Evolutionary conservation across 2,797 vertebrate species (phyloP), one percentile per base, ranked within the genome.

Genomic region (Rhinogobio ventralis): DNA sequence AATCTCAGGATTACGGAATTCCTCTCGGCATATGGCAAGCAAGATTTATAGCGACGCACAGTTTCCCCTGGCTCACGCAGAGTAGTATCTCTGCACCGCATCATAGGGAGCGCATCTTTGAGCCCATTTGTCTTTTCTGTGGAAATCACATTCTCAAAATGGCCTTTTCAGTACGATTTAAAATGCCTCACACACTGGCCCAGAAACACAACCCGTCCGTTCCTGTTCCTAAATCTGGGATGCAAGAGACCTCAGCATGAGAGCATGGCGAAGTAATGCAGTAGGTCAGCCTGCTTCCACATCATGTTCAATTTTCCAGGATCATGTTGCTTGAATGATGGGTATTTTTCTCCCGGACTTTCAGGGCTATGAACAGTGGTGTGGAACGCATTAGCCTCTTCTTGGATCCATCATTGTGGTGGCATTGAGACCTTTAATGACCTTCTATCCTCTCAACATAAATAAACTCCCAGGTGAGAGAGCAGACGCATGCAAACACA

Each of bases 1-100:
- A 89, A 84, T 86, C 85, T 78, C 28, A 25, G 86, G 86, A 89
- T 90, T 89, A 89, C 33, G 79, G 90, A 89, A 84, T 90, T 86
- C 89, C 87, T 88, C 77, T 75, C 72, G 66, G 76, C 83, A 82
- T 85, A 83, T 86, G 83, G 83, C 86, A 82, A 25, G n/a, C 55
- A 72, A 87, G 88, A 89, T 91, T 90, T 87, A 90, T 86, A 82
- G 84, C 51, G 19, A 72, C 15, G 46, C 17, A 1, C 51, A 20
- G 79, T 15, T 45, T 81, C 46, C 46, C 83, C 60, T 79, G 82
- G 67, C 82, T 71, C 86, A 49, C 55, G 25, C 78, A 46, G 53
- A 60, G 76, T 60, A 82, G 42, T 74, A 83, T 75, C 81, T 84
- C 39, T 42, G 79, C 55, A 75, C 80, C 71, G 64, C 64, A 86